Evolutionary conservation across 2,888 invertebrate genomes (phyloP), one percentile per base, ranked within the genome.

Genomic region (Drosophila merina): DNA sequence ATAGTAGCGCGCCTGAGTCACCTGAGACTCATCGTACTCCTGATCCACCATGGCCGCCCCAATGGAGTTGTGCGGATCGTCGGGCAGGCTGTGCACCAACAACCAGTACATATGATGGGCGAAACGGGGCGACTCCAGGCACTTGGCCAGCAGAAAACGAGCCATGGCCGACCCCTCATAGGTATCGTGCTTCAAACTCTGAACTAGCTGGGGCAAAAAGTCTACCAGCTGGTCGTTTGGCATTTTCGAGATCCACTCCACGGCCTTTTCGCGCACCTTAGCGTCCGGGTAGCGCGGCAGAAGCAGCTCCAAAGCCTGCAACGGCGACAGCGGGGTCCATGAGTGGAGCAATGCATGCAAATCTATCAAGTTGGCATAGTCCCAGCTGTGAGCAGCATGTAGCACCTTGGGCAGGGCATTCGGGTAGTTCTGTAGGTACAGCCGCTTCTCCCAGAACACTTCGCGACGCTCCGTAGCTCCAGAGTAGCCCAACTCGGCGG

Each of bases 101-200:
- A 97, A 93, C 99, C 99, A 99, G 91, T 98, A 99, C 79, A 99
- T 93, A 86, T 96, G 95, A 92, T 99, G 99, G 1, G 99, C 98
- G 56, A 99, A 96, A 57, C 98, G 94, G 0, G 98, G 97, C 12
- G 97, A 97, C 31, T 95, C 93, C 63, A 98, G 93, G 0, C 98
- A 95, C 69, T 97, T 94, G 71, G 97, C 96, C 20, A 98, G 91
- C 51, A 98, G 92, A 86, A 98, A 95, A 77, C 94, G 93, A 0
- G 98, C 96, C 57, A 99, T 93, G 0, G 97, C 94, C 10, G 98
- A 98, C 47, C 96, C 95, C 90, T 98, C 98, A 89, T 97, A 97
- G 1, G 96, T 97, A 93, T 97, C 98, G 91, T 95, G 97, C 78
- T 96, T 97, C 86, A 97, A 92, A 72, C 96, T 98, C 92, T 98